Conservation (phyloP, 2,113 vertebrate genomes). For the Corapipo altera region DNA sequence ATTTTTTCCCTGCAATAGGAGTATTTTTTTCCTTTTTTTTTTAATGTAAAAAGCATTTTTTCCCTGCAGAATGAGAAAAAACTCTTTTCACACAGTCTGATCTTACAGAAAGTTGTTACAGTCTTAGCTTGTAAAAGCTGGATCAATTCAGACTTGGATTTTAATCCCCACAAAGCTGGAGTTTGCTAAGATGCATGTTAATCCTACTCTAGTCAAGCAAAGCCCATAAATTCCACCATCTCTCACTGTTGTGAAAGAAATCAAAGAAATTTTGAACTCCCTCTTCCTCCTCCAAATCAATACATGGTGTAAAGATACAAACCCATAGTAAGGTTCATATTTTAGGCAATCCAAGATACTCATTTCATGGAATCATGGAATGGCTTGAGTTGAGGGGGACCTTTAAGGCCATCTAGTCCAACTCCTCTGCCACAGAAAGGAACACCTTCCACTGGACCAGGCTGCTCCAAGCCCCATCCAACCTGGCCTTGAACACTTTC, state of each 20-base stretch:
- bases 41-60: background rate
- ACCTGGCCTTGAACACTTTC: background rate
- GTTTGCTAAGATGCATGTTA: background rate
- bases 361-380: background rate
- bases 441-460: background rate
- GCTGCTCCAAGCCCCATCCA: fast-evolving
- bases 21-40: background rate
- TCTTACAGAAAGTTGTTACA: background rate
- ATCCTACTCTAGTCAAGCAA: background rate
- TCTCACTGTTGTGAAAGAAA: background rate
- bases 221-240: background rate
- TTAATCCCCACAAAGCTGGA: background rate
- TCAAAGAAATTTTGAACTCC: background rate
- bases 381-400: background rate
- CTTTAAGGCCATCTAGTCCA: background rate
- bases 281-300: background rate
- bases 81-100: background rate
- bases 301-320: background rate
- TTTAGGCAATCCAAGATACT: background rate
- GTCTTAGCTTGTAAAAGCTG: background rate
- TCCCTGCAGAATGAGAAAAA: background rate
- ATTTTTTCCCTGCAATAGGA: background rate
- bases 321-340: background rate
- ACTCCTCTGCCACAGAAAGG: fast-evolving
- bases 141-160: background rate